A percentile compares a stretch with the other conserved stretches of the same genome.
These are phyloP conservation scores for Silurus aristotelis DNA, from an alignment of 2,797 vertebrate species.

Conservation along the genomic window DNA sequence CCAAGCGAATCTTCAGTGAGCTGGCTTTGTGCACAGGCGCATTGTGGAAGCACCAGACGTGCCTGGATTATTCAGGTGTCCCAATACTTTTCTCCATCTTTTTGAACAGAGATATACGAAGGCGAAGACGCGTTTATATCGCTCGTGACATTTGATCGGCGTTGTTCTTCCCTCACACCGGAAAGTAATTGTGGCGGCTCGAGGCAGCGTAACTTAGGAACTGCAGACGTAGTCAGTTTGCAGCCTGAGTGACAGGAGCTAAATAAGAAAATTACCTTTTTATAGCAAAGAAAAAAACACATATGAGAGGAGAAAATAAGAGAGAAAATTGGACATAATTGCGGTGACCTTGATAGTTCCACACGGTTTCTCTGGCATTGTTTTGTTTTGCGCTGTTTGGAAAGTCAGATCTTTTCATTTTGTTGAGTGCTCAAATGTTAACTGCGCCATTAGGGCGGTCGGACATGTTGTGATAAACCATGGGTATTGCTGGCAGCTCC, in stretches of 20 bases:
- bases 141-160: slow-evolving; percentile 14
- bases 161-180: slow-evolving; percentile 42
- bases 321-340: slow-evolving; percentile 35
- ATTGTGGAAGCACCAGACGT: too few species aligned
- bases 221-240: slow-evolving; percentile 19
- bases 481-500: slow-evolving; percentile 55
- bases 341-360: slow-evolving; percentile 43
- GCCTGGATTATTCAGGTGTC: too few species aligned
- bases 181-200: slow-evolving; percentile 36
- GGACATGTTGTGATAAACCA: slow-evolving; percentile 57
- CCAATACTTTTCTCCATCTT: background rate
- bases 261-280: slow-evolving; percentile 45
- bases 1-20: too few species aligned
- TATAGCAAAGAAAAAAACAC: background rate
- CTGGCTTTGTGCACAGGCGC: too few species aligned
- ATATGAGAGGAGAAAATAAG: background rate
- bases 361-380: slow-evolving; percentile 36
- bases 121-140: background rate
- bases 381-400: slow-evolving; percentile 32
- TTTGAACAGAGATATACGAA: background rate
- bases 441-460: slow-evolving; percentile 53
- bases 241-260: slow-evolving; percentile 32
- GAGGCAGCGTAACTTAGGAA: slow-evolving; percentile 27
- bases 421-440: slow-evolving; percentile 54
- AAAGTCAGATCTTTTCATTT: slow-evolving; percentile 56